phyloP scores from a whole-genome alignment of 2,113 vertebrate species.

The Anarhynchus alexandrinus region DNA sequence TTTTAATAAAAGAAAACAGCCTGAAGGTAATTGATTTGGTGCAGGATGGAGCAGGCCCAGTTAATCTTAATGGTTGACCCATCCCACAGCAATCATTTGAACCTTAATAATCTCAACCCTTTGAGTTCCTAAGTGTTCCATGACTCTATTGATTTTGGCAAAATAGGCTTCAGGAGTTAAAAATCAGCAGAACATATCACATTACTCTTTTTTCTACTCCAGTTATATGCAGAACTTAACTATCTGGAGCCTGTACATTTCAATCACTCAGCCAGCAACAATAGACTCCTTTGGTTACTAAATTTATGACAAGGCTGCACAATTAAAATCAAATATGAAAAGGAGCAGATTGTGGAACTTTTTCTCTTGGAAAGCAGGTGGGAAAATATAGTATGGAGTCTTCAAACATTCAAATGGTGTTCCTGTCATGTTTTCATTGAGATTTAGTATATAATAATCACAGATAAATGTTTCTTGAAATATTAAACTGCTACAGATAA shows the following conservation, averaged over 20 bases:
- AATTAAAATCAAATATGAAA: background rate
- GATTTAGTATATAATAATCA: background rate
- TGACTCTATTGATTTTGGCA: background rate
- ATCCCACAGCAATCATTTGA: background rate
- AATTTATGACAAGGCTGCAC: background rate
- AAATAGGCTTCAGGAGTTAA: background rate
- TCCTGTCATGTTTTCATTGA: background rate
- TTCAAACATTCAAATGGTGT: background rate
- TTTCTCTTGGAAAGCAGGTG: background rate
- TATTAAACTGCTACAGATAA: background rate
- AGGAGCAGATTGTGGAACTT: background rate
- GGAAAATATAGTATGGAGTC: background rate
- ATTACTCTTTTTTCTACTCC: background rate
- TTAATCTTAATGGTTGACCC: background rate
- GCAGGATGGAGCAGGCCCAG: background rate
- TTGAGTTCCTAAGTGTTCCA: background rate
- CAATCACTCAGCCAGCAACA: background rate
- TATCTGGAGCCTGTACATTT: background rate
- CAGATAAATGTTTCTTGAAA: background rate
- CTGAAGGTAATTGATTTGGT: background rate
- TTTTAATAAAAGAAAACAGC: conserved; percentile 1
- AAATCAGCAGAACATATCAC: background rate
- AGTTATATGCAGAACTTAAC: background rate
- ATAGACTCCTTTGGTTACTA: background rate
- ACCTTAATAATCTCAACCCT: background rate